A percentile compares a stretch with the other conserved stretches of the same genome.
Conservation (phyloP, 2,113 vertebrate genomes). For the Sinocyclocheilus anophthalmus region DNA sequence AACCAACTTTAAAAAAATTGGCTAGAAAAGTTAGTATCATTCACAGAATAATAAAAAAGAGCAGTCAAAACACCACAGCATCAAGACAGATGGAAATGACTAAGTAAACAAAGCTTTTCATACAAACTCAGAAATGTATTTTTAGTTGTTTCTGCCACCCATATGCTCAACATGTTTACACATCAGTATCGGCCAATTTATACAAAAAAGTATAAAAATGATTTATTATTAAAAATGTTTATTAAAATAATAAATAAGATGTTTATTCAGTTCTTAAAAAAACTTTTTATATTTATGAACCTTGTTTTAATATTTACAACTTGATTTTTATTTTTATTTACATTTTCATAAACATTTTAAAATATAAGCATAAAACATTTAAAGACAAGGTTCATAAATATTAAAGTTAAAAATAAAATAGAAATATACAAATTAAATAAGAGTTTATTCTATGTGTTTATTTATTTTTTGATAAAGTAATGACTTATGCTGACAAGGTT, state of each 20-base stretch:
- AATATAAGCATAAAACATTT: too few species aligned
- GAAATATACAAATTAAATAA: not conserved
- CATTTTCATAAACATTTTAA: too few species aligned
- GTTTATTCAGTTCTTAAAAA: not conserved
- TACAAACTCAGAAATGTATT: not conserved
- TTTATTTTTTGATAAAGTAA: not conserved
- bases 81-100: constrained; percentile 7
- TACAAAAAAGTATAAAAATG: not conserved
- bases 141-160: constrained; percentile 35
- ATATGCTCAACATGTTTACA: not conserved
- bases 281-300: too few species aligned
- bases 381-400: not conserved
- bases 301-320: too few species aligned
- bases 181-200: not conserved
- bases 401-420: not conserved
- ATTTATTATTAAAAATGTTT: not conserved
- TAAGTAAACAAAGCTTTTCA: not conserved
- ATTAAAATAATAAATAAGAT: not conserved
- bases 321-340: too few species aligned
- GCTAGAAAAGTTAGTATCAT: not conserved
- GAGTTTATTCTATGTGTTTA: too few species aligned
- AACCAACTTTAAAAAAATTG: not conserved
- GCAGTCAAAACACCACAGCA: constrained; percentile 3
- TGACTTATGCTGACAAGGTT: not conserved
- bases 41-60: not conserved